Evolutionary conservation across 2,797 vertebrate species (phyloP).

Genomic region (Cyclopterus lumpus): DNA sequence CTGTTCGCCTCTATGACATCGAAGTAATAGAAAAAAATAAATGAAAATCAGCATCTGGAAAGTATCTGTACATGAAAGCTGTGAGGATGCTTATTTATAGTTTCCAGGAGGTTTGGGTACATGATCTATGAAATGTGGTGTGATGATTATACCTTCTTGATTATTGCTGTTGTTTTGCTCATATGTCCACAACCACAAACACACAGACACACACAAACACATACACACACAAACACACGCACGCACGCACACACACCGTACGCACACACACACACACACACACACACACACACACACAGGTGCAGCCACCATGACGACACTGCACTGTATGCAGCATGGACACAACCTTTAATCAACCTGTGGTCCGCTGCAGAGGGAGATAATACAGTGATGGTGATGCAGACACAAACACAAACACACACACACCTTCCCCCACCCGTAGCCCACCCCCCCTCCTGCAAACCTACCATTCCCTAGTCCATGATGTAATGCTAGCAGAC

Average conservation of each 20-base stretch:
- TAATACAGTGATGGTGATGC: constrained; percentile 62
- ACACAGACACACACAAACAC: constrained; percentile 38
- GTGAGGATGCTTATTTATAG: constrained; percentile 49
- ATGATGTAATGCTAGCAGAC: constrained; percentile 84
- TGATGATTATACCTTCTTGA: constrained; percentile 29
- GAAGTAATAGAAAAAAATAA: not conserved
- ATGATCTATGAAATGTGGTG: constrained; percentile 40
- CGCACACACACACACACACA: constrained; percentile 26
- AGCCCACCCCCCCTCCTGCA: constrained; percentile 71
- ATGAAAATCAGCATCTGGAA: constrained; percentile 43
- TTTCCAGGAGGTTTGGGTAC: constrained; percentile 15
- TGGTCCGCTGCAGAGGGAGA: constrained; percentile 68
- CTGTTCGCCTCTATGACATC: constrained; percentile 22
- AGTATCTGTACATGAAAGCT: constrained; percentile 44
- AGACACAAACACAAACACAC: constrained; percentile 64
- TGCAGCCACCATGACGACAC: constrained; percentile 67
- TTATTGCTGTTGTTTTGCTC: constrained; percentile 29
- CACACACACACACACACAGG: constrained; percentile 58
- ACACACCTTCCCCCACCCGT: constrained; percentile 73
- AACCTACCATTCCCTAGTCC: constrained; percentile 73
- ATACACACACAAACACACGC: constrained; percentile 48
- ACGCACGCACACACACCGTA: constrained; percentile 16
- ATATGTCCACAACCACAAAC: constrained; percentile 11
- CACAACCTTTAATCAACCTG: constrained; percentile 68
- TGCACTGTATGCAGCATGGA: constrained; percentile 59